Percentiles rank a stretch among this genome's conserved stretches.
Evolutionary conservation across 2,113 vertebrate species (phyloP).

Genomic region (Microcebus murinus): DNA sequence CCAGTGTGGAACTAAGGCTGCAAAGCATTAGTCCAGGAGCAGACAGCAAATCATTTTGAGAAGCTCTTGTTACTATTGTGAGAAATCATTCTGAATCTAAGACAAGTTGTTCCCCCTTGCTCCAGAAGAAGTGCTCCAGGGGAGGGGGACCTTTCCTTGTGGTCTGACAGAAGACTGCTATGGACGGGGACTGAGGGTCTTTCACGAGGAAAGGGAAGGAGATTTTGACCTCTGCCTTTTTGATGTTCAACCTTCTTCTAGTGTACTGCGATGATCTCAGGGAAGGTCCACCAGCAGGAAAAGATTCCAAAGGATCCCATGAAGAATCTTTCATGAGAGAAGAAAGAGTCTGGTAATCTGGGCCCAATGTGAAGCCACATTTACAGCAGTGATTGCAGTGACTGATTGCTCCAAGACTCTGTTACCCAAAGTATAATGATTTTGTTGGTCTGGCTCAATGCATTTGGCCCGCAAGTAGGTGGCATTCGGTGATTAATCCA

Average conservation of each 20-base stretch:
- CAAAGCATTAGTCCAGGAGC: neutral
- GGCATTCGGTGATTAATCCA: neutral
- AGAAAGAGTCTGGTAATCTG: neutral
- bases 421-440: neutral
- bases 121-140: neutral
- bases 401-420: neutral
- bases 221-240: neutral
- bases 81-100: neutral
- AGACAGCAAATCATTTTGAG: neutral
- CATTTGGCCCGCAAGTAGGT: neutral
- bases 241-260: neutral
- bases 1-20: neutral
- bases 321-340: neutral
- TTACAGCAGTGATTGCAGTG: neutral
- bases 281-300: neutral
- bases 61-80: neutral
- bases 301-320: neutral
- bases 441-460: neutral
- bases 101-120: neutral
- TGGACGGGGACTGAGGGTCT: neutral
- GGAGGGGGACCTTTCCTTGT: neutral
- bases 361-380: neutral
- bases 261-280: neutral
- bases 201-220: neutral
- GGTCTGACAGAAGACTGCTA: neutral